Base-by-base conservation (phyloP, 2,113 vertebrate species). In the Isichthys henryi region DNA sequence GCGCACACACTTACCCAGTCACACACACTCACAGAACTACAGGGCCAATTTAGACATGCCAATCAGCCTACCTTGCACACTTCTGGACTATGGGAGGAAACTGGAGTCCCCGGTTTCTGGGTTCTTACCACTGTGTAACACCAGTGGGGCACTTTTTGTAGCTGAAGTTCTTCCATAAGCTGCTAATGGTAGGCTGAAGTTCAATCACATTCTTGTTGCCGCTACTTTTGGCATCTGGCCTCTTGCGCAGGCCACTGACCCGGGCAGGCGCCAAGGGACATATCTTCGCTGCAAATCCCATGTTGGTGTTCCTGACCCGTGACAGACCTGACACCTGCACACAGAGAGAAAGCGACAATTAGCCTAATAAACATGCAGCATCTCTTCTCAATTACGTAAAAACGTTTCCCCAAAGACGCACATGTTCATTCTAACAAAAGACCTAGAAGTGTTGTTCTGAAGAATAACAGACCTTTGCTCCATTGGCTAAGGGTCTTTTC, bases 81-180 rank as follows among this genome's bases (percentile, higher is more conserved):
- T 56, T 56, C 7, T 56, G 5, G 5, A 56, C 19, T 56, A 1
- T 56, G 1, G 19, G 19, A 56, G 19, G 53, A 56, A 56, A 56
- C 19, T 6, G 19, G 53, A 56, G 19, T 56, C 53, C 53, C 19
- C 5, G 5, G 53, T 17, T 80, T 35, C 35, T 39, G 74, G 19
- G 74, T 80, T 80, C 39, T 6, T 43, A 43, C 58, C 31, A 80
- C 35, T 82, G 77, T 21, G 77, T 19, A 45, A 45, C 77, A 82
- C 35, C 77, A 43, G 5, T 21, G 56, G 31, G 39, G 7, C 45
- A 94, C 95, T 95, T 98, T 93, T 95, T 97, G 94, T 97, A 99
- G 1, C 96, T 96, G 91, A 98, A 99, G 91, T 95, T 98, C 90
- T 96, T 97, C 97, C 98, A 97, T 1, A 99, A 95, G 70, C 97